These are phyloP conservation scores for Cyclopterus lumpus DNA, from an alignment of 2,797 vertebrate species.

Conservation along the genomic window DNA sequence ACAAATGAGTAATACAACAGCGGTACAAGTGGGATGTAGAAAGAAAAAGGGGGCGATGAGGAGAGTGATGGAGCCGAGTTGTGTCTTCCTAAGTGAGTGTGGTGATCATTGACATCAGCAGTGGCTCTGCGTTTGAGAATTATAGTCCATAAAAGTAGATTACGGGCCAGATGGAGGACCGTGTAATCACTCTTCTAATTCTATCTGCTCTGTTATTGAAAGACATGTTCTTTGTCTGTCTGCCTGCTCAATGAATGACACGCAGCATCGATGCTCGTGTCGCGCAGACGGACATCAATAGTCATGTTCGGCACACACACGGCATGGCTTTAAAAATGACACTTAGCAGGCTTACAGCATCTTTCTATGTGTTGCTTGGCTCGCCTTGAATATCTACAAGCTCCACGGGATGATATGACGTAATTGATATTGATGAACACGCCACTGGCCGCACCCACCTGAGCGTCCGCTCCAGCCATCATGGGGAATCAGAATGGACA, in stretches of 20 bases:
- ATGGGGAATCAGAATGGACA: slow-evolving; percentile 80
- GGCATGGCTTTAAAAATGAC: slow-evolving; percentile 22
- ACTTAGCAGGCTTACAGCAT: slow-evolving; percentile 8
- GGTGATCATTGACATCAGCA: slow-evolving; percentile 52
- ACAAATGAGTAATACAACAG: slow-evolving; percentile 22
- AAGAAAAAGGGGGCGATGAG: neutral
- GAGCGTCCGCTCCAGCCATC: slow-evolving; percentile 77
- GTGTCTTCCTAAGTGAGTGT: slow-evolving; percentile 30
- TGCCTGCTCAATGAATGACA: slow-evolving; percentile 39
- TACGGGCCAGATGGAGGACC: slow-evolving; percentile 56
- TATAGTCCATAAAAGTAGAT: slow-evolving; percentile 54
- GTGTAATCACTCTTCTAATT: slow-evolving; percentile 60
- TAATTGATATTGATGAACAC: slow-evolving; percentile 39
- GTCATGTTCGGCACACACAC: slow-evolving; percentile 19
- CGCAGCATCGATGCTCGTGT: slow-evolving; percentile 39
- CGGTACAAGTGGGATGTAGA: slow-evolving; percentile 3
- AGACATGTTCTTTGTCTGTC: slow-evolving; percentile 51
- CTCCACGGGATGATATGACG: slow-evolving; percentile 8
- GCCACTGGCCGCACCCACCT: slow-evolving; percentile 86
- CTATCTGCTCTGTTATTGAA: slow-evolving; percentile 53
- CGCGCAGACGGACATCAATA: slow-evolving; percentile 43
- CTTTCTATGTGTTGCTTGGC: slow-evolving; percentile 16
- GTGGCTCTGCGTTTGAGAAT: slow-evolving; percentile 39
- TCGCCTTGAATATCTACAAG: slow-evolving; percentile 14
- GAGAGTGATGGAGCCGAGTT: slow-evolving; percentile 6